phyloP scores from a whole-genome alignment of 2,113 vertebrate species.

The Gadus chalcogrammus region DNA sequence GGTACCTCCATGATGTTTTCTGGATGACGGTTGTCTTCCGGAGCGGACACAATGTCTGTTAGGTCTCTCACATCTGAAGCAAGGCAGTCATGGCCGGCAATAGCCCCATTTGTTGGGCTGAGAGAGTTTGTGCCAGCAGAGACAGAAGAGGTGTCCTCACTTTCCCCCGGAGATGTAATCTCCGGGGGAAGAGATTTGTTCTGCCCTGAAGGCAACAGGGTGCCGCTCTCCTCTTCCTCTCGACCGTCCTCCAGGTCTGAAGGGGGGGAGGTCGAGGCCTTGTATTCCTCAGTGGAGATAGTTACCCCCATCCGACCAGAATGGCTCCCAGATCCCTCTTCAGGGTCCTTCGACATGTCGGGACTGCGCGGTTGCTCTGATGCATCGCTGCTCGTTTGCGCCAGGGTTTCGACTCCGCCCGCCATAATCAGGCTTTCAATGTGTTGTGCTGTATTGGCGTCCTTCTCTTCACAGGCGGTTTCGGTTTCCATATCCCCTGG shows the following conservation, averaged over 20 bases:
- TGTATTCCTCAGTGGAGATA: slow-evolving; percentile 1
- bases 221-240: slow-evolving; percentile 1
- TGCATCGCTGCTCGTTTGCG: slow-evolving; percentile 18
- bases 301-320: slow-evolving; percentile 1
- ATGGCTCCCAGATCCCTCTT: slow-evolving; percentile 9
- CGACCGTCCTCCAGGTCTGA: slow-evolving; percentile 6
- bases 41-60: neutral
- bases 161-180: neutral
- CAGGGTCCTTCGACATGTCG: neutral
- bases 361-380: neutral
- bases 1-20: too few relatives aligned
- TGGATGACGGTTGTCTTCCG: neutral
- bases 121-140: neutral
- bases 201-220: neutral
- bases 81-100: slow-evolving; percentile 6
- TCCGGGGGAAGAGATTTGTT: too few relatives aligned
- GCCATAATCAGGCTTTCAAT: slow-evolving; percentile 27
- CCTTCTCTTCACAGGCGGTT: slow-evolving; percentile 9
- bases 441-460: neutral
- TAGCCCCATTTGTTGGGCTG: neutral
- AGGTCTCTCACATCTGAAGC: neutral
- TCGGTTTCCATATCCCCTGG: slow-evolving; percentile 10
- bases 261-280: neutral
- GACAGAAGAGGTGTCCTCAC: slow-evolving; percentile 4
- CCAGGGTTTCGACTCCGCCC: neutral